Evolutionary conservation across 2,888 invertebrate genomes (phyloP).

Genomic region (Drosophila mimica): DNA sequence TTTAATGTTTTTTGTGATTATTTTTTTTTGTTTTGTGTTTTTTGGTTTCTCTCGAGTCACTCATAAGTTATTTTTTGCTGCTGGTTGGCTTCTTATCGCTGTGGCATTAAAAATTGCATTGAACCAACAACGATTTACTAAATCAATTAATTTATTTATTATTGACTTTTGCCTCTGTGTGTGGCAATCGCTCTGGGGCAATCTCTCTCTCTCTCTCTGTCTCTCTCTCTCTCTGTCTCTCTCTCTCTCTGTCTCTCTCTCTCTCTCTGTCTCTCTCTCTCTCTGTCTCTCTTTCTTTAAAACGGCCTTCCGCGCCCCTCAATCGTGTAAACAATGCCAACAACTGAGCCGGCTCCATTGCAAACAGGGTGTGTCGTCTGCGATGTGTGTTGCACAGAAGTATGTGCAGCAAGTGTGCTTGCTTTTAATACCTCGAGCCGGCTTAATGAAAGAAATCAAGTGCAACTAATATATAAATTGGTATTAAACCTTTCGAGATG

Average conservation of each 20-base stretch:
- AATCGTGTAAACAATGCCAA: constrained; percentile 57
- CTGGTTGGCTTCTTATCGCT: constrained; percentile 54
- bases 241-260: constrained; percentile 50
- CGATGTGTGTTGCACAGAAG: background rate
- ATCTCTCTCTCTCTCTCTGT: constrained; percentile 60
- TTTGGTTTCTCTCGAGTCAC: constrained; percentile 43
- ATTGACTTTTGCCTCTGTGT: constrained; percentile 53
- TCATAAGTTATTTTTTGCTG: constrained; percentile 29
- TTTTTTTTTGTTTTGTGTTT: constrained; percentile 13
- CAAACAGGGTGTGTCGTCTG: constrained; percentile 42
- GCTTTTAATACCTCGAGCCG: background rate
- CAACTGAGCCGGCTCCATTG: constrained; percentile 47
- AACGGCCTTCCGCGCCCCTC: constrained; percentile 40
- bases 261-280: constrained; percentile 51
- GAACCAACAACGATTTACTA: constrained; percentile 59
- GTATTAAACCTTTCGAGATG: background rate
- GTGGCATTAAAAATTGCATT: constrained; percentile 56
- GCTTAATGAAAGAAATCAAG: constrained; percentile 4
- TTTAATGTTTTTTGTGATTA: constrained; percentile 17
- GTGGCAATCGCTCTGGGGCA: constrained; percentile 64
- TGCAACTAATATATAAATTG: constrained; percentile 6
- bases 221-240: constrained; percentile 41
- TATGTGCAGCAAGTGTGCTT: constrained; percentile 10
- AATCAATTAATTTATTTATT: constrained; percentile 79
- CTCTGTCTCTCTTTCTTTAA: constrained; percentile 40